A percentile compares a stretch with the other conserved stretches of the same genome.
These are phyloP conservation scores for Styela plicata DNA, from an alignment of 23 tunicate genomes.

Conservation along the genomic window DNA sequence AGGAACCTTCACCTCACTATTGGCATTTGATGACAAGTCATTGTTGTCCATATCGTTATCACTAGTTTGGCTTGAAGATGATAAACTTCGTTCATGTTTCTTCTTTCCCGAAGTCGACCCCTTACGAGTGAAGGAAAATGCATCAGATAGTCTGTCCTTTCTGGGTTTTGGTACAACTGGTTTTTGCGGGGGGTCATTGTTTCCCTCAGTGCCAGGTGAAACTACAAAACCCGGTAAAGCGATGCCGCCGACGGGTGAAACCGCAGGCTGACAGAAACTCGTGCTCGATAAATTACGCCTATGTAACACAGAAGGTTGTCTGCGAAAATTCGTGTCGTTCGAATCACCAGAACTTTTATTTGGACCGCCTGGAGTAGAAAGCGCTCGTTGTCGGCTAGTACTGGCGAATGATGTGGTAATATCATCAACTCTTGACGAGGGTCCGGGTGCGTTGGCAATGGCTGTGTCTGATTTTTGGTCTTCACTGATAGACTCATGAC, in stretches of 20 bases:
- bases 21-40: background rate
- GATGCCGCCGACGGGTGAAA: conserved; percentile 41
- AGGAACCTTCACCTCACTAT: background rate
- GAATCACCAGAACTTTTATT: background rate
- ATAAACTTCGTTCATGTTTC: conserved; percentile 30
- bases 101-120: conserved; percentile 5
- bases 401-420: background rate
- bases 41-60: background rate
- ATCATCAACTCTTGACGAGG: background rate
- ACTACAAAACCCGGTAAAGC: conserved; percentile 35
- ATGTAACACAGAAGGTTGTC: conserved; percentile 36
- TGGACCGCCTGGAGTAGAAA: background rate
- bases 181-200: background rate
- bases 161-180: background rate
- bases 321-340: background rate
- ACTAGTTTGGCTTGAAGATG: conserved; percentile 25
- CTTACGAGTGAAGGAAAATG: conserved; percentile 11
- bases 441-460: conserved; percentile 7
- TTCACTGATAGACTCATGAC: background rate
- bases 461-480: background rate
- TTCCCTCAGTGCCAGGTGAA: background rate
- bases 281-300: conserved; percentile 27
- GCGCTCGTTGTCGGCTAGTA: background rate
- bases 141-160: background rate
- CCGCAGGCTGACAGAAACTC: conserved; percentile 16